These are phyloP conservation scores for Drosophila macrospina DNA, from an alignment of 2,888 invertebrate species.

Conservation along the genomic window DNA sequence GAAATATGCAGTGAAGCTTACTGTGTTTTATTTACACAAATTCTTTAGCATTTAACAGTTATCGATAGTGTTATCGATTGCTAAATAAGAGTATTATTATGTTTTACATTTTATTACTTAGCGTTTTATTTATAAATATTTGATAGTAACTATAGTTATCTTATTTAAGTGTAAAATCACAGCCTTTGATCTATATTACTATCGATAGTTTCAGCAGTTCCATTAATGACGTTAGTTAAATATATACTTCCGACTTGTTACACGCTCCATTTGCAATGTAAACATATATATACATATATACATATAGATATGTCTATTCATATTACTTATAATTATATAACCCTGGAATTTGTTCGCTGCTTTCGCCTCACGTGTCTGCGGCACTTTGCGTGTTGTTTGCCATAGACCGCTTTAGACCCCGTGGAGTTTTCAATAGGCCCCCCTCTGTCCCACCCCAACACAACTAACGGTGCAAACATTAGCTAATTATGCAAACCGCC, in stretches of 20 bases:
- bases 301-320: conserved; percentile 3
- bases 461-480: conserved; percentile 39
- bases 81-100: no score
- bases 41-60: no score
- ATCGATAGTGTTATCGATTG: no score
- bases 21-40: no score
- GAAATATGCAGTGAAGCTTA: no score
- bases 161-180: neutral
- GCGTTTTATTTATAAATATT: no score
- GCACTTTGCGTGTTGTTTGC: conserved; percentile 41
- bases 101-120: no score
- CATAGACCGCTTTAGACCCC: neutral
- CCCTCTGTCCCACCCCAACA: neutral
- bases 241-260: conserved; percentile 34
- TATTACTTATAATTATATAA: conserved; percentile 49
- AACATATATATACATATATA: conserved; percentile 28
- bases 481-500: conserved; percentile 54
- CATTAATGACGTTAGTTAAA: conserved; percentile 18
- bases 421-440: conserved; percentile 11
- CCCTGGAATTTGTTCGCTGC: conserved; percentile 41
- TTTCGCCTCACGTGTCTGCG: conserved; percentile 43
- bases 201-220: neutral
- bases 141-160: no score
- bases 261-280: conserved; percentile 38
- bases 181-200: neutral